Evolutionary conservation across 2,797 vertebrate genomes (phyloP).

Genomic region (Semaprochilodus insignis): DNA sequence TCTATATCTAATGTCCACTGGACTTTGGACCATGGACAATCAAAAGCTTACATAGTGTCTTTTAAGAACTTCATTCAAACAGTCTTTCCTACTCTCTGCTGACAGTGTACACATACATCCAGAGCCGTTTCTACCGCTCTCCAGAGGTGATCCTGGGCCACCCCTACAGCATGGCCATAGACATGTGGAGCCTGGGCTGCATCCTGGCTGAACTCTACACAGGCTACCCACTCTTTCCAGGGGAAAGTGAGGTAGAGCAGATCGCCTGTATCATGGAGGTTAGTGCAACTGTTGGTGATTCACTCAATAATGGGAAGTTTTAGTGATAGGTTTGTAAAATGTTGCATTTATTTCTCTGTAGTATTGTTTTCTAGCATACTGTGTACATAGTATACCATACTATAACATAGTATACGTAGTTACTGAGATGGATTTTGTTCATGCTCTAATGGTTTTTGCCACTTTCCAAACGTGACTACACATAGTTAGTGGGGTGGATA

Average conservation of each 20-base stretch:
- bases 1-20: background rate
- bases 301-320: background rate
- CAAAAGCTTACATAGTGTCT: too few species aligned
- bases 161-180: constrained; percentile 91
- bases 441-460: background rate
- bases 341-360: background rate
- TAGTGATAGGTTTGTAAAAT: background rate
- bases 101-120: constrained; percentile 92
- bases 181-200: constrained; percentile 97
- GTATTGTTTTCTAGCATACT: background rate
- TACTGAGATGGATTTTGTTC: background rate
- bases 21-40: background rate
- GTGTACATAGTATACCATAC: too few species aligned
- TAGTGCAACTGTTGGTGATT: constrained; percentile 17
- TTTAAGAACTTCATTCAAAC: background rate
- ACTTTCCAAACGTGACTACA: background rate
- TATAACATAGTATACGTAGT: too few species aligned
- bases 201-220: constrained; percentile 92
- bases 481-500: too few species aligned
- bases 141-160: constrained; percentile 95
- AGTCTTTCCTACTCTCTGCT: background rate
- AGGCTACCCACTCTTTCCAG: constrained; percentile 89
- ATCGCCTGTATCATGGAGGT: constrained; percentile 97
- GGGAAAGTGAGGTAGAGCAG: constrained; percentile 93
- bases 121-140: constrained; percentile 94